These are phyloP conservation scores for Triops cancriformis DNA, from an alignment of 1,140 invertebrate genomes.

Conservation along the genomic window DNA sequence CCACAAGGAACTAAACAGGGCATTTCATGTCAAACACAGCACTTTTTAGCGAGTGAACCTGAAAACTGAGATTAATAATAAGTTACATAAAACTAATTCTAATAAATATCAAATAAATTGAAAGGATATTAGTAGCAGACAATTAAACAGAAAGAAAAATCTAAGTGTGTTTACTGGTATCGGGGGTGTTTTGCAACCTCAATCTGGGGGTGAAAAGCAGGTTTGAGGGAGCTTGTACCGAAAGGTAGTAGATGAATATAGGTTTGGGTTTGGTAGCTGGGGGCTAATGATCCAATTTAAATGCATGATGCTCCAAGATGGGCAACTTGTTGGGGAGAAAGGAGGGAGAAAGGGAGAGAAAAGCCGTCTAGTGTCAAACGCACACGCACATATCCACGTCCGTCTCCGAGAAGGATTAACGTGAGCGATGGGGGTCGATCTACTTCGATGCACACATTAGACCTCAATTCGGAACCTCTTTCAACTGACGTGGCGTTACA, in stretches of 20 bases:
- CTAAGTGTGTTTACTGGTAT: no score
- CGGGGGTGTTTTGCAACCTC: no score
- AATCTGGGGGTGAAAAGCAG: no score
- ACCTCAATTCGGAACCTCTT: not conserved
- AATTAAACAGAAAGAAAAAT: no score
- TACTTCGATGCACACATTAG: slow-evolving; percentile 8
- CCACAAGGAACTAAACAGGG: not conserved
- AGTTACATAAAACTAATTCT: no score
- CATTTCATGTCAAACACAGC: no score
- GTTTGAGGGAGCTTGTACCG: no score
- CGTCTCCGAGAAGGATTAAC: slow-evolving; percentile 9
- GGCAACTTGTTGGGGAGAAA: slow-evolving; percentile 5
- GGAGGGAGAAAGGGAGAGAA: not conserved
- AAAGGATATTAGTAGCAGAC: no score
- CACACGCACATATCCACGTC: slow-evolving; percentile 6
- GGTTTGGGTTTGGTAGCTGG: not conserved
- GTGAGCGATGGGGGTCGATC: slow-evolving; percentile 11
- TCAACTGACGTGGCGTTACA: not conserved
- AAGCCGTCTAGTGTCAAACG: slow-evolving; percentile 1
- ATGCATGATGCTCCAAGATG: slow-evolving; percentile 5
- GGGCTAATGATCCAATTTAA: slow-evolving; percentile 14
- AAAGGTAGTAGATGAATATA: not conserved
- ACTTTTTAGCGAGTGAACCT: no score
- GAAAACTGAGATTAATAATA: no score
- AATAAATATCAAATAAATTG: no score